phyloP scores from a whole-genome alignment of 2,113 vertebrate species.

The Cercocebus atys region DNA sequence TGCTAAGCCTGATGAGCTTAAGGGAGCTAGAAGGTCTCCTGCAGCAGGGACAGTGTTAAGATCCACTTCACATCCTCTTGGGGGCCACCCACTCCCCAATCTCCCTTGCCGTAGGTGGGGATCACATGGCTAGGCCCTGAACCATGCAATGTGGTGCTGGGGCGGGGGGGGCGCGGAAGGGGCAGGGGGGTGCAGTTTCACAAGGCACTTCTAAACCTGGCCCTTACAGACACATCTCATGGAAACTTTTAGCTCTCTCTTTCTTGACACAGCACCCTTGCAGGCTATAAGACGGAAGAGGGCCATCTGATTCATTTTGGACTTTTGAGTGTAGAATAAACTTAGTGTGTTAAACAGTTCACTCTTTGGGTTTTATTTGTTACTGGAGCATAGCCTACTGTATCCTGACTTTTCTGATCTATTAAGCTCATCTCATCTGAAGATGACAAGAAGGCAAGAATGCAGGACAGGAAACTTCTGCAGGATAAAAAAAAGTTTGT shows the following conservation, averaged over 20 bases:
- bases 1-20: not conserved
- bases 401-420: not conserved
- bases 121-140: not conserved
- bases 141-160: too few species aligned
- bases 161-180: accelerated
- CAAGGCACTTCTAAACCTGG: not conserved
- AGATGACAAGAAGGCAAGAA: not conserved
- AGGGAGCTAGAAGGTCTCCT: not conserved
- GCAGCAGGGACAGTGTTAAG: not conserved
- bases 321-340: not conserved
- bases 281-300: not conserved
- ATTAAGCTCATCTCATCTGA: not conserved
- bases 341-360: not conserved
- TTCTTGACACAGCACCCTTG: not conserved
- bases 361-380: not conserved
- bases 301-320: not conserved
- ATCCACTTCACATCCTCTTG: not conserved
- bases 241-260: not conserved
- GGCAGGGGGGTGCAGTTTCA: not conserved
- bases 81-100: not conserved
- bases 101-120: not conserved
- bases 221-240: not conserved
- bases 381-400: not conserved
- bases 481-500: not conserved
- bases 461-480: not conserved